A percentile compares a stretch with the other conserved stretches of the same genome.
Conservation (phyloP, 2,113 vertebrate genomes). For the Podocnemis expansa region DNA sequence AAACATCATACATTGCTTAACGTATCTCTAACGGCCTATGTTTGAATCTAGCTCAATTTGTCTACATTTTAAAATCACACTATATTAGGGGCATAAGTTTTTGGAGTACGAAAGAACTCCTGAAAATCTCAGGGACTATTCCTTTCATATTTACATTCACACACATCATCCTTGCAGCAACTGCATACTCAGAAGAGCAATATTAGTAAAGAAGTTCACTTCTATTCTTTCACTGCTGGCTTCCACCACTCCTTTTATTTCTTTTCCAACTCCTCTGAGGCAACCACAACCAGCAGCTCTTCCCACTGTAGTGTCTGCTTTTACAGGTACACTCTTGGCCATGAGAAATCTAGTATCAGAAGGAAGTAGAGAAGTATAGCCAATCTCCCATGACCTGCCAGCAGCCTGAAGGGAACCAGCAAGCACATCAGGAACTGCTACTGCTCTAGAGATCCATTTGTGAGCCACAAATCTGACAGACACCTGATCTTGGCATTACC, state of each 20-base stretch:
- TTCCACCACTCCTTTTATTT: not conserved
- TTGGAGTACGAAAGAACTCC: not conserved
- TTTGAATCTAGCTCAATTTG: not conserved
- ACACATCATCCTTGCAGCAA: not conserved
- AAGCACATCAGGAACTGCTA: not conserved
- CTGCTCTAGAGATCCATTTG: not conserved
- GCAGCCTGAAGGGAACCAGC: not conserved
- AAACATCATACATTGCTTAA: not conserved
- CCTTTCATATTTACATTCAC: not conserved
- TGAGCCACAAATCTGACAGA: not conserved
- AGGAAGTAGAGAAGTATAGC: not conserved
- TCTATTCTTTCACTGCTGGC: not conserved
- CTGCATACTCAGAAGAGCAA: not conserved
- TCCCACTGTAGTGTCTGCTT: not conserved
- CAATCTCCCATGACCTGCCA: not conserved
- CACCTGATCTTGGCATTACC: not conserved
- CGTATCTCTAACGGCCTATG: not conserved
- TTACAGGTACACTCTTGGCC: not conserved
- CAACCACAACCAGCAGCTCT: not conserved
- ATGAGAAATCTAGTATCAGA: not conserved
- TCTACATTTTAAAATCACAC: not conserved
- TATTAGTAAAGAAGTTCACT: not conserved
- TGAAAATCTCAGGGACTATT: rapidly evolving
- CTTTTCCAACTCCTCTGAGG: not conserved
- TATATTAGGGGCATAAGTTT: not conserved